Evolutionary conservation across 2,113 vertebrate genomes (phyloP), one percentile per base, ranked within the genome.

Genomic region (Chiloscyllium plagiosum): DNA sequence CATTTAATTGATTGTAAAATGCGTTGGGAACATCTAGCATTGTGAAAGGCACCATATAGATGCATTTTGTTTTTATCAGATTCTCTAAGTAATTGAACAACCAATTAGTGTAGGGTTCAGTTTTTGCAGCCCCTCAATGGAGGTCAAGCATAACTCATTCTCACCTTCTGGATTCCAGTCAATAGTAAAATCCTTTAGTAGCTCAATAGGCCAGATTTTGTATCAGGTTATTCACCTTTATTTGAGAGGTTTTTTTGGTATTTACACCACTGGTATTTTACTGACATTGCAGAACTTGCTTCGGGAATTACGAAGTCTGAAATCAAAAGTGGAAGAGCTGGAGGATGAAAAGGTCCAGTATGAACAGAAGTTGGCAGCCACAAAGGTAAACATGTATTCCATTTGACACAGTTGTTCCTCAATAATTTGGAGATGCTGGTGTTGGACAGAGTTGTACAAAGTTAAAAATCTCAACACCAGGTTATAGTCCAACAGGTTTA

Each of bases 291-390:
- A 99, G 99, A 97, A 97, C 93, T 97, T 99, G 96, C 92, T 98
- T 0, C 98, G 98, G 96, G 99, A 99, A 96, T 98, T 99, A 69
- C 98, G 97, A 96, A 97, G 97, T 83, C 98, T 99, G 66, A 99
- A 98, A 97, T 98, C 98, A 96, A 99, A 98, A 97, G 99, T 99
- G 80, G 98, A 99, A 96, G 97, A 99, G 96, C 96, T 99, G 96
- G 99, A 99, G 97, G 98, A 98, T n/a, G 98, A 99, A 97, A 98
- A 99, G 96, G 97, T 97, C 72, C 98, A 99, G 80, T 99, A 99
- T 0, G 99, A 99, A 96, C 98, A 98, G 98, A 98, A 98, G 97
- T 97, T 99, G 96, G 99, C 99, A 96, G 98, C 98, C 95, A 99
- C 98, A 24, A 99, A 99, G 98, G 99, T 99, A 98, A 98, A 97